Evolutionary conservation across 2,888 invertebrate species (phyloP), one percentile per base, ranked within the genome.

Genomic region (Lepidocyrtinus sp.): DNA sequence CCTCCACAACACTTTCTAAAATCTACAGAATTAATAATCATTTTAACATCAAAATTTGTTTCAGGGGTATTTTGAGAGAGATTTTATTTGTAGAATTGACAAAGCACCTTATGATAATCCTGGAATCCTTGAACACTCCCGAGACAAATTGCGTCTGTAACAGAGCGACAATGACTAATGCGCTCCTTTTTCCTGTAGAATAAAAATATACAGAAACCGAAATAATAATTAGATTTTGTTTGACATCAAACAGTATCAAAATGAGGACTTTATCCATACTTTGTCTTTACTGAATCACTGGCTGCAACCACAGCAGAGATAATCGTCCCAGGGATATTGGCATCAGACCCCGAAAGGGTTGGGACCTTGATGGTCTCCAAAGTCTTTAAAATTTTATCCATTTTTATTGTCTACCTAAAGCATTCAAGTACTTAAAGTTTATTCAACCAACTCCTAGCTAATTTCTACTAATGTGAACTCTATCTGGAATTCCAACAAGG

Each of bases 111-210:
- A 27, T 90, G 89, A 87, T 92, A 93, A 87, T 92, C 92, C 61
- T 91, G 88, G 81, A 92, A 90, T 17, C 90, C 90, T 89, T 91
- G 92, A 80, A 92, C 90, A 77, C 90, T 90, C n/a, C 91, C 88
- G 82, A 91, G 91, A 87, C 92, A 92, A 85, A 95, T 92, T 85
- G 92, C 92, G 87, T 95, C 94, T 19, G 93, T 92, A 77, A 95
- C 92, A 69, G 92, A 90, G 87, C 92, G 91, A 88, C 94, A 95
- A 88, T 93, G 92, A 63, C 91, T 89, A 80, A 94, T 91, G 88
- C 94, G 94, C 84, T 95, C 95, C 87, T 94, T 94, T 90, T 92
- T 93, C 88, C 93, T 93, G 88, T 12, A 71, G 76, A 75, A 21
- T n/a, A 12, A 26, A 65, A 25, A 17, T 1, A 24, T 45, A 67